These are phyloP conservation scores for Macropis europaea DNA, from an alignment of 2,888 invertebrate genomes.

Conservation along the genomic window DNA sequence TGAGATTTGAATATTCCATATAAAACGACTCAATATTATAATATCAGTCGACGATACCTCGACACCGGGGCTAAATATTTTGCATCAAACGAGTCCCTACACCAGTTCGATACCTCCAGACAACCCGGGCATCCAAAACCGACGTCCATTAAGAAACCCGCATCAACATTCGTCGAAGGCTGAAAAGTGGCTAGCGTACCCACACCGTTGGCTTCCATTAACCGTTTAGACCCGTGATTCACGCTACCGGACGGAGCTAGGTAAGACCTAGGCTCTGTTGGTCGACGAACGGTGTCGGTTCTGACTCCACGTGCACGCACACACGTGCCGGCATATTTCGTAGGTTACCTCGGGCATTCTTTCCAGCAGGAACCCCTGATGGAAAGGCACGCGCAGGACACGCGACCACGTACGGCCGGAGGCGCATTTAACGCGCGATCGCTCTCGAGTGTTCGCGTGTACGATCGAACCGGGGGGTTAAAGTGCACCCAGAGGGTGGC, in stretches of 20 bases:
- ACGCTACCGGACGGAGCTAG: slow-evolving; percentile 42
- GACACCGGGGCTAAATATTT: too few species aligned
- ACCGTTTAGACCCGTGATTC: slow-evolving; percentile 62
- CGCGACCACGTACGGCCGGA: slow-evolving; percentile 72
- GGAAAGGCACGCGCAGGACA: slow-evolving; percentile 74
- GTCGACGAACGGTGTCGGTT: slow-evolving; percentile 11
- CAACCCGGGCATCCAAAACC: background rate
- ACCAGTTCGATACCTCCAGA: too few species aligned
- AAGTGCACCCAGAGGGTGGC: slow-evolving; percentile 41
- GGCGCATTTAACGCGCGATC: slow-evolving; percentile 79
- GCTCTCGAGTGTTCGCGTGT: slow-evolving; percentile 71
- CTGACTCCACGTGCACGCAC: background rate
- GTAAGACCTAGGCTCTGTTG: slow-evolving; percentile 22
- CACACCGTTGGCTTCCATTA: slow-evolving; percentile 36
- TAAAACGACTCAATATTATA: too few species aligned
- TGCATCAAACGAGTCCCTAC: too few species aligned
- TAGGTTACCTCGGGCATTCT: slow-evolving; percentile 25
- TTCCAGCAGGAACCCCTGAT: slow-evolving; percentile 27
- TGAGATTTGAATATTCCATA: too few species aligned
- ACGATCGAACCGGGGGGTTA: slow-evolving; percentile 40
- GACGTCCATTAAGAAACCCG: background rate
- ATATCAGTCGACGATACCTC: too few species aligned
- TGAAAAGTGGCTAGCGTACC: slow-evolving; percentile 53
- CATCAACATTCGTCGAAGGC: slow-evolving; percentile 35
- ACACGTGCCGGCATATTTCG: slow-evolving; percentile 1